These are phyloP conservation scores for Poecile atricapillus DNA, from an alignment of 2,113 vertebrate genomes.

Conservation along the genomic window DNA sequence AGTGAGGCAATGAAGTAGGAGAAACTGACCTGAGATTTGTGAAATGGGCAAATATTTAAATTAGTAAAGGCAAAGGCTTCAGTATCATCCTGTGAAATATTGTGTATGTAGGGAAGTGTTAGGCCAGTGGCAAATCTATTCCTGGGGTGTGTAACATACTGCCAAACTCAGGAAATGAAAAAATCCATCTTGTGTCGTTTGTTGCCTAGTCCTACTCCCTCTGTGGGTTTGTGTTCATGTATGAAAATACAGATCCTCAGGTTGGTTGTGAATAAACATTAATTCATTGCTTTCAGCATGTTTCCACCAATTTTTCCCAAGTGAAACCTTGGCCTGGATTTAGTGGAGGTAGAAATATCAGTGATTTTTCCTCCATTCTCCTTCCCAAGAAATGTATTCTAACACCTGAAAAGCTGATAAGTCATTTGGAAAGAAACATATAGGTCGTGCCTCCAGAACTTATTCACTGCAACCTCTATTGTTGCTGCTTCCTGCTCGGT, in stretches of 20 bases:
- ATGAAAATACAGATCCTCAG: neutral
- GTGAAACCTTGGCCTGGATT: neutral
- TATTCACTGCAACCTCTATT: neutral
- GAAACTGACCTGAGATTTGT: neutral
- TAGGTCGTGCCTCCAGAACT: neutral
- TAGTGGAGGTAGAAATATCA: neutral
- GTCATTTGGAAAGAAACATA: constrained; percentile 14
- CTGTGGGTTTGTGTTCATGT: neutral
- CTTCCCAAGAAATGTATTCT: neutral
- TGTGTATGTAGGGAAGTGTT: neutral
- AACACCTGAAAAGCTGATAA: neutral
- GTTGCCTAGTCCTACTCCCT: neutral
- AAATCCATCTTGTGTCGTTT: neutral
- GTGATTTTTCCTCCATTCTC: neutral
- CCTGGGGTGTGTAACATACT: neutral
- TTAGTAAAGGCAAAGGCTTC: neutral
- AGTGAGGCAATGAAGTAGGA: neutral
- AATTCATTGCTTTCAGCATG: neutral
- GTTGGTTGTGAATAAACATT: neutral
- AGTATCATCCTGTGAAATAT: neutral
- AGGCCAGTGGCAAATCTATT: constrained; percentile 17
- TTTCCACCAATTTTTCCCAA: neutral
- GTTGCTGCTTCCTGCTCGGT: neutral
- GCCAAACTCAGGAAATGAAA: constrained; percentile 23
- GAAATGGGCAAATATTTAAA: constrained; percentile 27